Percentiles rank a stretch among this genome's conserved stretches.
Evolutionary conservation across 2,797 vertebrate species (phyloP).

Genomic region (Scomberomorus guttatus): DNA sequence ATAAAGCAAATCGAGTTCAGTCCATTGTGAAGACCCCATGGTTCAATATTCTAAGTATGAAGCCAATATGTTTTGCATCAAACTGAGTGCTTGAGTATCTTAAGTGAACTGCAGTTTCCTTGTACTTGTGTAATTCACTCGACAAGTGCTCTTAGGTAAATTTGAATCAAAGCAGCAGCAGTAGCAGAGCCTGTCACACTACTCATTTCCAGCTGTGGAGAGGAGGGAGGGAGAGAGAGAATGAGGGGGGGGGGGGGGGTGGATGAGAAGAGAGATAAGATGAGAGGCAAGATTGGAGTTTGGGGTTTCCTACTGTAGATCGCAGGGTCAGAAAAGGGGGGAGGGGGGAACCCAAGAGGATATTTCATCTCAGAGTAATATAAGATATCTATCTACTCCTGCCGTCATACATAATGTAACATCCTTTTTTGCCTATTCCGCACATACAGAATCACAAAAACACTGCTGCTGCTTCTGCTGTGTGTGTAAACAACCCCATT

Average conservation of each 20-base stretch:
- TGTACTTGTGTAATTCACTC: constrained; percentile 50
- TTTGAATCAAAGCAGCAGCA: constrained; percentile 36
- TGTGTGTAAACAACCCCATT: constrained; percentile 16
- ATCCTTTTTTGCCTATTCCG: constrained; percentile 43
- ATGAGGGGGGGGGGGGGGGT: not conserved
- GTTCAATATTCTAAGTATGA: constrained; percentile 13
- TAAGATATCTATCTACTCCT: constrained; percentile 54
- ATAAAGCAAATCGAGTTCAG: not conserved
- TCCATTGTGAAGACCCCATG: not conserved
- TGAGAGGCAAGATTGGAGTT: constrained; percentile 55
- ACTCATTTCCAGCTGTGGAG: constrained; percentile 57
- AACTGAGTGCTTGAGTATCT: constrained; percentile 15
- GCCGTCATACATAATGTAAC: constrained; percentile 69
- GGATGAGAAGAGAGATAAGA: constrained; percentile 24
- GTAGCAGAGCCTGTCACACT: constrained; percentile 21
- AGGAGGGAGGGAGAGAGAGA: not conserved
- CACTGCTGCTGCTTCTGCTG: not conserved
- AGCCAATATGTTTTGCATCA: constrained; percentile 16
- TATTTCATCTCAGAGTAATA: constrained; percentile 49
- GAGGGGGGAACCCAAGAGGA: constrained; percentile 31
- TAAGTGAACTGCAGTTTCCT: constrained; percentile 43
- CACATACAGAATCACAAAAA: constrained; percentile 47
- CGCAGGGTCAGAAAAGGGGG: constrained; percentile 53
- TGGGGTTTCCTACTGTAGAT: constrained; percentile 66
- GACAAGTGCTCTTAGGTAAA: constrained; percentile 55